Conservation (phyloP, 2,797 vertebrate species). For the Microctenopoma steveboyesi region DNA sequence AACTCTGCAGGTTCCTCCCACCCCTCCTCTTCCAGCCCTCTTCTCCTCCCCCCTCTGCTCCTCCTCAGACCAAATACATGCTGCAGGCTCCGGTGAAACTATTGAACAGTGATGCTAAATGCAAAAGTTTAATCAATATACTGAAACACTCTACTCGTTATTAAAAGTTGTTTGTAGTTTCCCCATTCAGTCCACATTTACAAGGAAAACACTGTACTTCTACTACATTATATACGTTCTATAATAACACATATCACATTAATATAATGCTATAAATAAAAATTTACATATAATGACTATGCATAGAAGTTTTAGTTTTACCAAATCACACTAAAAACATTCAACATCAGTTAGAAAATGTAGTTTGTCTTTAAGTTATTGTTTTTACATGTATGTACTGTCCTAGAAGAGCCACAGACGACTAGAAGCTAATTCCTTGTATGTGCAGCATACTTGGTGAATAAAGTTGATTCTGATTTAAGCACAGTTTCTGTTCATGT, state of each 20-base stretch:
- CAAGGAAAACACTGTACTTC: neutral
- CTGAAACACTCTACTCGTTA: too few relatives aligned
- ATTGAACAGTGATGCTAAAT: too few relatives aligned
- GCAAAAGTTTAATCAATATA: too few relatives aligned
- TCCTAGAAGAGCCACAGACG: too few relatives aligned
- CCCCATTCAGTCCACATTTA: neutral
- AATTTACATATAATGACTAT: neutral
- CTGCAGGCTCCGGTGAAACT: neutral
- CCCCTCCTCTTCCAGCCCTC: constrained; percentile 28
- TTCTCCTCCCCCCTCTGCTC: constrained; percentile 6
- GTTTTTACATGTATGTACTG: too few relatives aligned
- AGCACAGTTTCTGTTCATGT: too few relatives aligned
- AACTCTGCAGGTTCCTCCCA: constrained; percentile 72
- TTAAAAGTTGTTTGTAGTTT: neutral
- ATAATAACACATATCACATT: too few relatives aligned
- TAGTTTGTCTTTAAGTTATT: too few relatives aligned
- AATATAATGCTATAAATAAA: too few relatives aligned
- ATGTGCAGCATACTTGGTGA: too few relatives aligned
- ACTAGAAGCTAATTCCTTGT: too few relatives aligned
- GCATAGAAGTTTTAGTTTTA: neutral
- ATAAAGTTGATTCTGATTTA: too few relatives aligned
- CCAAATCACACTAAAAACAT: neutral
- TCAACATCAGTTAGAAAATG: neutral
- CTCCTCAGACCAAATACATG: constrained; percentile 6
- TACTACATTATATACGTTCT: neutral